Evolutionary conservation across 2,113 vertebrate species (phyloP).

Genomic region (Lichenostomus cassidix): DNA sequence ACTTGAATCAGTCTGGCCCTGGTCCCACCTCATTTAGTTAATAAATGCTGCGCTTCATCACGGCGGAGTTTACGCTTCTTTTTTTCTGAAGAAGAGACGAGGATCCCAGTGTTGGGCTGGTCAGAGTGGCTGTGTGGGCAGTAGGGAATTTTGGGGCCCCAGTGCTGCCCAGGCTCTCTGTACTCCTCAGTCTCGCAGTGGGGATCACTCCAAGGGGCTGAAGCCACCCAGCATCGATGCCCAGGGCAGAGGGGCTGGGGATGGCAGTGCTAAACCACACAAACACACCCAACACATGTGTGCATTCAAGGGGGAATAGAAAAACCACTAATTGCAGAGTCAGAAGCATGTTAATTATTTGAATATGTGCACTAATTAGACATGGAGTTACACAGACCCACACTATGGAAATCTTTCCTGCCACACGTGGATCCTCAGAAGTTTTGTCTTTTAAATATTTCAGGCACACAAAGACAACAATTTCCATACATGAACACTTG

Average conservation of each 20-base stretch:
- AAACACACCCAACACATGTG: rapidly evolving
- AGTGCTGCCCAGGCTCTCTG: not conserved
- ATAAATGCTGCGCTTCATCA: not conserved
- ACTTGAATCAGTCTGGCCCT: not conserved
- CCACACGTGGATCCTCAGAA: not conserved
- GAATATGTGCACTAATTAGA: not conserved
- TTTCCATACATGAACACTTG: not conserved
- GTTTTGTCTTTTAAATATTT: not conserved
- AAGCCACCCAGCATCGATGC: not conserved
- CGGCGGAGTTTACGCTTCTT: rapidly evolving
- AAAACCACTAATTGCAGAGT: not conserved
- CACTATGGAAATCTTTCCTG: not conserved
- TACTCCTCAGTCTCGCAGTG: not conserved
- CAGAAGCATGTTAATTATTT: not conserved
- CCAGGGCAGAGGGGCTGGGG: rapidly evolving
- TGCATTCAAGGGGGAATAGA: not conserved
- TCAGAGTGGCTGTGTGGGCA: not conserved
- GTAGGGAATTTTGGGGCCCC: not conserved
- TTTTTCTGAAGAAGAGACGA: not conserved
- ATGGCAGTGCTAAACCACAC: rapidly evolving
- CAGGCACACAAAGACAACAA: not conserved
- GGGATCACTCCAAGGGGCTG: no score
- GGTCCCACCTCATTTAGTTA: not conserved
- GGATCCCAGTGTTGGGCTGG: not conserved
- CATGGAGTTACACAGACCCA: not conserved